These are phyloP conservation scores for Pangasianodon hypophthalmus DNA, from an alignment of 2,113 vertebrate species.

Conservation along the genomic window DNA sequence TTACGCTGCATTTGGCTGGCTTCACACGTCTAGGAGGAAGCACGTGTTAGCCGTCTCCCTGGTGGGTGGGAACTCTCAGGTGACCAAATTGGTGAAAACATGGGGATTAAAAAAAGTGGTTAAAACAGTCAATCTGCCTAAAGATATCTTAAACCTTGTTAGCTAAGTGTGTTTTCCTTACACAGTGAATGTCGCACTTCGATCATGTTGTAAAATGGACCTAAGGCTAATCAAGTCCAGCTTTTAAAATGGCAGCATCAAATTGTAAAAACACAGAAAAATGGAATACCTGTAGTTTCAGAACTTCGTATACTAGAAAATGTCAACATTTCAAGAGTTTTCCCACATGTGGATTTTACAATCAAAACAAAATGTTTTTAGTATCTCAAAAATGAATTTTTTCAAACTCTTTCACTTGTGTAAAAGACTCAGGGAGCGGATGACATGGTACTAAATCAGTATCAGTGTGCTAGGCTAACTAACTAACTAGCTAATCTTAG, in stretches of 20 bases:
- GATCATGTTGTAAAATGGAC: neutral
- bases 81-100: neutral
- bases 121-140: neutral
- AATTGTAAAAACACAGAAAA: neutral
- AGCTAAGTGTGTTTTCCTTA: neutral
- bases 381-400: neutral
- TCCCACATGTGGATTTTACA: neutral
- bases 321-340: neutral
- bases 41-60: neutral
- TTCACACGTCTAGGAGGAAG: neutral
- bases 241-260: neutral
- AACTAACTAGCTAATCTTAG: neutral
- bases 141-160: neutral
- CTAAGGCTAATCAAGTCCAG: neutral
- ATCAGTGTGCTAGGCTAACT: neutral
- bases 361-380: neutral
- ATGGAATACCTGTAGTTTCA: neutral
- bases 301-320: neutral
- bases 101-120: too few relatives aligned
- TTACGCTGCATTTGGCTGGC: neutral
- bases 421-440: neutral
- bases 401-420: neutral
- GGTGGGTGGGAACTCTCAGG: neutral
- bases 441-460: neutral
- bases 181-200: too few relatives aligned